Base-by-base conservation (phyloP, 1,140 invertebrate genomes). In the Meloidogyne exigua region DNA sequence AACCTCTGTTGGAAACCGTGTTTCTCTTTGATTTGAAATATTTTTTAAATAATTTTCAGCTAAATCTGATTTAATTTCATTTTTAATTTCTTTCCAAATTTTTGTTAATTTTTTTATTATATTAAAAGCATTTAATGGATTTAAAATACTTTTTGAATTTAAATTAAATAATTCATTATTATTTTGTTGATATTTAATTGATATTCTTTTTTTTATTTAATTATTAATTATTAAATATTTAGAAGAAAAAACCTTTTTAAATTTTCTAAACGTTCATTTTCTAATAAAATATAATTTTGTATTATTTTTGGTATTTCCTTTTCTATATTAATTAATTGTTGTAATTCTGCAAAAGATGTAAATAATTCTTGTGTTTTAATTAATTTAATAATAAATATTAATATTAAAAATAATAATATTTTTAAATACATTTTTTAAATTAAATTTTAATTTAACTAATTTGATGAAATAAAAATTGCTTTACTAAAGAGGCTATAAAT, bases 1-100 rank as follows among this genome's bases (percentile, higher is more conserved):
- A 7, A 87, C 76, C 28, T 70, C 39, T 28, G 79, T 84, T 21
- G 32, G 76, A n/a, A 73, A 18, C 21, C 84, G 76, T n/a, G 65
- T 70, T 26, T 82, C 62, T 57, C 49, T 57, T 57, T 57, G 3
- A 57, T n/a, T 57, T 28, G 80, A 81, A 63, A 84, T 82, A 62
- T 84, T 85, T 64, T 78, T 79, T 44, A 84, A 83, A 69, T 86
- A 84, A 26, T 65, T 23, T 12, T 85, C 80, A 66, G 79, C 82
- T 26, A 18, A 42, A 68, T 84, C 82, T 67, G 72, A 68, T 32
- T 79, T 64, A 75, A 82, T 76, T 63, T 85, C 39, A n/a, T 18
- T 70, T 57, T 62, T 69, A 39, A 82, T 72, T 10, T 65, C 39
- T 57, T 84, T 76, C 81, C 81, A 82, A 44, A 83, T 83, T 21